phyloP scores from a whole-genome alignment of 2,888 invertebrate species.

The Drosophila testacea region DNA sequence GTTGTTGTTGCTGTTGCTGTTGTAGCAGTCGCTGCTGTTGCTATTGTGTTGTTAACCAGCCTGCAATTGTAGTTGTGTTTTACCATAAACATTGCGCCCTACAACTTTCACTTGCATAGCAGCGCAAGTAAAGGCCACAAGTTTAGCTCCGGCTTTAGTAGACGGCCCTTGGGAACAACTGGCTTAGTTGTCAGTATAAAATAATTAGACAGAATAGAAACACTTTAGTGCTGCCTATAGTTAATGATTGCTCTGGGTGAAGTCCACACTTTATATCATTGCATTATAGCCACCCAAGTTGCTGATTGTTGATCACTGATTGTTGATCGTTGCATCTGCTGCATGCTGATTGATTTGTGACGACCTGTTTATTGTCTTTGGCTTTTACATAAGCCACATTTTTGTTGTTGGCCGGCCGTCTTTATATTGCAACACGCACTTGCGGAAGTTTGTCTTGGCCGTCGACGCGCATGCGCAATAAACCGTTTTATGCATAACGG shows the following conservation, averaged over 20 bases:
- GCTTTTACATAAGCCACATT: constrained; percentile 63
- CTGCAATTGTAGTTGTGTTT: constrained; percentile 63
- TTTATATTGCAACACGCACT: constrained; percentile 63
- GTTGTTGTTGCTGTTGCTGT: constrained; percentile 24
- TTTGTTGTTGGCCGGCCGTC: constrained; percentile 20
- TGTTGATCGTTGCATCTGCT: constrained; percentile 48
- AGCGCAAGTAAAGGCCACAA: constrained; percentile 39
- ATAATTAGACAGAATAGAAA: constrained; percentile 11
- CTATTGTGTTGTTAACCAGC: constrained; percentile 17
- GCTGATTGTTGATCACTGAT: constrained; percentile 4
- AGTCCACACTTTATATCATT: background rate
- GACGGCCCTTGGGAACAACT: background rate
- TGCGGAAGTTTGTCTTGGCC: constrained; percentile 70
- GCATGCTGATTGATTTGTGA: constrained; percentile 71
- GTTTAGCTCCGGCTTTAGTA: constrained; percentile 26
- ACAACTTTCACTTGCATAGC: constrained; percentile 69
- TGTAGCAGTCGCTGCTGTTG: constrained; percentile 1
- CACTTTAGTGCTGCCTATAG: background rate
- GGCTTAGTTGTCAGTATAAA: constrained; percentile 6
- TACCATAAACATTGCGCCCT: constrained; percentile 60
- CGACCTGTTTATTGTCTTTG: constrained; percentile 62
- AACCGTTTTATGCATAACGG: constrained; percentile 76
- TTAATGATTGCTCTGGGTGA: background rate
- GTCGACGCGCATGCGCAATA: constrained; percentile 68
- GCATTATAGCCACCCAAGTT: constrained; percentile 42